phyloP scores from a whole-genome alignment of 2,888 invertebrate genomes.

The Mantis religiosa region DNA sequence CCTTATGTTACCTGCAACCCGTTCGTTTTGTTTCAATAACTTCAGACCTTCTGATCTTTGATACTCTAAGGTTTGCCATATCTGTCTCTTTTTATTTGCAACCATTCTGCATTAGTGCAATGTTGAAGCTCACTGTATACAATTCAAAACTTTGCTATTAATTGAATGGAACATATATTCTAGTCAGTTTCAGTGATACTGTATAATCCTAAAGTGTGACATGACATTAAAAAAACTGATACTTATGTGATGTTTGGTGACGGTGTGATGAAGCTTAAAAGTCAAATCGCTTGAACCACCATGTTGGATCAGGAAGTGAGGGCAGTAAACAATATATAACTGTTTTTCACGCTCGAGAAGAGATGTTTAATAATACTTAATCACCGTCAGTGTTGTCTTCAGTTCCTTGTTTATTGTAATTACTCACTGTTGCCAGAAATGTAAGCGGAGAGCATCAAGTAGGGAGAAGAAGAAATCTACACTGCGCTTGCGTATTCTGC shows the following conservation, averaged over 20 bases:
- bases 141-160: neutral
- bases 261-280: neutral
- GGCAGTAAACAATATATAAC: neutral
- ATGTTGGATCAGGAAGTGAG: neutral
- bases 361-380: neutral
- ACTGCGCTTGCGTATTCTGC: neutral
- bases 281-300: neutral
- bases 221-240: neutral
- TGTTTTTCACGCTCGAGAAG: neutral
- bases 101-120: neutral
- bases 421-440: neutral
- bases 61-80: neutral
- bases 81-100: neutral
- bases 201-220: neutral
- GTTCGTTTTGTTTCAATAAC: too few species aligned
- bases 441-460: neutral
- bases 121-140: neutral
- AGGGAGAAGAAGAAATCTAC: neutral
- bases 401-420: slow-evolving; percentile 14
- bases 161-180: neutral
- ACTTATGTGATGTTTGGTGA: neutral
- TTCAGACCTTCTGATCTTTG: neutral
- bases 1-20: too few species aligned
- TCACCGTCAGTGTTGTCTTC: slow-evolving; percentile 9
- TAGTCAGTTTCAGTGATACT: neutral